Evolutionary conservation across 2,113 vertebrate species (phyloP).

Genomic region (Eubucco bourcierii): DNA sequence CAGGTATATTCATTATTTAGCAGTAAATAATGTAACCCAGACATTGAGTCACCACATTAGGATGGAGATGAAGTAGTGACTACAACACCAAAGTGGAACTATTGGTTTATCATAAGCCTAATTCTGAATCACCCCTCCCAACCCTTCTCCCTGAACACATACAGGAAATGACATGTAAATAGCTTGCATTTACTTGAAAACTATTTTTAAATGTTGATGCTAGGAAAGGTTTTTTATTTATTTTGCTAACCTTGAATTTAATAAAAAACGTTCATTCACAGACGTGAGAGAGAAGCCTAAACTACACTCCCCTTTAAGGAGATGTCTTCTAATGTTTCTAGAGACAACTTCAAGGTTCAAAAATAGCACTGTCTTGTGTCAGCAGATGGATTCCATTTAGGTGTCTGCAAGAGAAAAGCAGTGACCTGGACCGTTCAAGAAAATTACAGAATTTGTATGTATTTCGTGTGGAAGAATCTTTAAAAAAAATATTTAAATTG

Average conservation of each 20-base stretch:
- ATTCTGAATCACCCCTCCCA: background rate
- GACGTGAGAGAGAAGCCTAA: background rate
- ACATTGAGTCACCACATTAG: slow-evolving; percentile 1
- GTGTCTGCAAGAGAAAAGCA: background rate
- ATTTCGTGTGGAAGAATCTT: background rate
- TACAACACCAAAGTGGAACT: background rate
- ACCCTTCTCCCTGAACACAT: background rate
- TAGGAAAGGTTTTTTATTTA: background rate
- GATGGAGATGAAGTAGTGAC: background rate
- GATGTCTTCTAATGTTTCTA: background rate
- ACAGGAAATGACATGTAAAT: background rate
- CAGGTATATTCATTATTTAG: slow-evolving; percentile 34
- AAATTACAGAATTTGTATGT: background rate
- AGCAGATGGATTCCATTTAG: background rate
- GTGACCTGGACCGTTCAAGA: background rate
- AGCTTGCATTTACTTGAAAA: background rate
- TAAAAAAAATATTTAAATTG: background rate
- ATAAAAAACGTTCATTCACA: background rate
- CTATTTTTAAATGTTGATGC: background rate
- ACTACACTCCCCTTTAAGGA: background rate
- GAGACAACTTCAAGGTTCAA: background rate
- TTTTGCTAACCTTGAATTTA: background rate
- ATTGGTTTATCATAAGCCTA: background rate
- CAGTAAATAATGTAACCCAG: slow-evolving; percentile 15
- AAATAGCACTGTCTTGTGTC: background rate